Evolutionary conservation across 2,888 invertebrate genomes (phyloP).

Genomic region (Lithophane socia): DNA sequence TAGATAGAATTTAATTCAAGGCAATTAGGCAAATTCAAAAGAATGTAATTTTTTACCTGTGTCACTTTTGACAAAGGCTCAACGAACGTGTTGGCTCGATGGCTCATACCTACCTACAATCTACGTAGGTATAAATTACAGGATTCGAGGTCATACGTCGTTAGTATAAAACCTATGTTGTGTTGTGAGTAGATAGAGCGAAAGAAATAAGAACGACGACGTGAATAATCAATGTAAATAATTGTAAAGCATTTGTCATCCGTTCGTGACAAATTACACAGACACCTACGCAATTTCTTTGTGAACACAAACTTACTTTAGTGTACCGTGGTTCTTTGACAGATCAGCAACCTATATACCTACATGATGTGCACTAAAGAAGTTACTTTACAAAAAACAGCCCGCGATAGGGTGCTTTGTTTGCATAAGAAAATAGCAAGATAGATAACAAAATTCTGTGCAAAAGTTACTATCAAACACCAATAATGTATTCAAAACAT

Average conservation of each 20-base stretch:
- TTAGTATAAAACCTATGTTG: slow-evolving; percentile 23
- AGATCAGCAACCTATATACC: neutral
- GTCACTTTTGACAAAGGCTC: slow-evolving; percentile 62
- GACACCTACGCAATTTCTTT: neutral
- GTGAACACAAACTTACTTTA: neutral
- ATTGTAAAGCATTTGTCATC: slow-evolving; percentile 30
- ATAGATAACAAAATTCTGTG: slow-evolving; percentile 5
- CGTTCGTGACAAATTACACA: slow-evolving; percentile 5
- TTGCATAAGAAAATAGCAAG: neutral
- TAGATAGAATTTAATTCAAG: slow-evolving; percentile 55
- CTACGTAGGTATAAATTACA: slow-evolving; percentile 12
- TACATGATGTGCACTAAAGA: neutral
- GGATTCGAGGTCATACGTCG: slow-evolving; percentile 14
- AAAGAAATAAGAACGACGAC: slow-evolving; percentile 13
- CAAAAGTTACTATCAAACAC: slow-evolving; percentile 24
- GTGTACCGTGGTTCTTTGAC: neutral
- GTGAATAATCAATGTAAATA: slow-evolving; percentile 32
- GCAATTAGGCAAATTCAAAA: slow-evolving; percentile 54
- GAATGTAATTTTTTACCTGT: slow-evolving; percentile 58
- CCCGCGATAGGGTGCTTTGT: neutral
- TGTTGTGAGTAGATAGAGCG: slow-evolving; percentile 15
- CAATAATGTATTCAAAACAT: slow-evolving; percentile 41
- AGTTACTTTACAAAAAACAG: neutral
- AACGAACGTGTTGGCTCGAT: slow-evolving; percentile 35
- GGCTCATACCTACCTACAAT: slow-evolving; percentile 12